Evolutionary conservation across 2,888 invertebrate genomes (phyloP), one percentile per base, ranked within the genome.

Genomic region (Dusona sp.): DNA sequence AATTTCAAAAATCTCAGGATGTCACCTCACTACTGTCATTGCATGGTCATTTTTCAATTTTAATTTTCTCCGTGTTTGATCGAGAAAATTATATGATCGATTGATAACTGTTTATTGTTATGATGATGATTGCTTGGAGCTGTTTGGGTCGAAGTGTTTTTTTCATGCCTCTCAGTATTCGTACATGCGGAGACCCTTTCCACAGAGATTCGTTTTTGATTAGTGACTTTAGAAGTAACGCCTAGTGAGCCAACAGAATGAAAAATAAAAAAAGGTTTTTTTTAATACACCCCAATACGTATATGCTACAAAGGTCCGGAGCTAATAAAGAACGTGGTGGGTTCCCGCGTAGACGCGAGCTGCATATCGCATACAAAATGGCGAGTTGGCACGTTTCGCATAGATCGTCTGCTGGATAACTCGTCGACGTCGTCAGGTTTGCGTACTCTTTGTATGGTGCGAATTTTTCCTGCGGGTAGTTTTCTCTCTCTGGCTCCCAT

Each of bases 351-450:
- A 65, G 68, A 86, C 84, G 84, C 67, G 82, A 68, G 73, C 74
- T 73, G 84, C 84, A 87, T 87, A 84, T 87, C 86, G 86, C 84
- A 87, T 87, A 87, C 86, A 87, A 87, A 87, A 87, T 84, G 86
- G 86, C 86, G 86, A 87, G 86, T 84, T 84, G 81, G 84, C 86
- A 87, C 86, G 86, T 87, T n/a, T 87, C 81, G 70, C 84, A 82
- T 79, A 84, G 86, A 87, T 87, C 82, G 84, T 84, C 78, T 57
- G 81, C 74, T 25, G 84, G 86, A 87, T 87, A 87, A 87, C 82
- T 81, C 79, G 79, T 80, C 77, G 72, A 83, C 82, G 82, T 86
- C 86, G 77, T 77, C 77, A 70, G 72, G 22, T 68, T 79, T 61
- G 68, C 72, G 72, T 36, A 68, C 45, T 82, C 54, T 57, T 48